Conservation (phyloP, 2,888 invertebrate species). For the Plutella xylostella region DNA sequence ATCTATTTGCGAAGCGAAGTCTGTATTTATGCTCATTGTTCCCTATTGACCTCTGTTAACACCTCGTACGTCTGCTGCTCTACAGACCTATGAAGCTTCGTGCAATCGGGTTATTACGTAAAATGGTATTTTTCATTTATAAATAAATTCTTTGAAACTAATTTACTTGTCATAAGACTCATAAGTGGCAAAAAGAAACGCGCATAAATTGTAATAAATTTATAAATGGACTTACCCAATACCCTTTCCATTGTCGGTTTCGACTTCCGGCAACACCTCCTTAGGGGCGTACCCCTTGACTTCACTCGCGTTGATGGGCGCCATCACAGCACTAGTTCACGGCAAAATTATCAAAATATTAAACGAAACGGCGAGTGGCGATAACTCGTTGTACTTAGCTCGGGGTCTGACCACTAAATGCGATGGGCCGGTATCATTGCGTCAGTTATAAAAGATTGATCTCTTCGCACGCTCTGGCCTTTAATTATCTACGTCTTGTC, state of each 20-base stretch:
- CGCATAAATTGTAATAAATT: no score
- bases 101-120: neutral
- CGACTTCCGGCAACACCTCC: conserved; percentile 49
- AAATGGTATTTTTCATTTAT: neutral
- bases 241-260: conserved; percentile 29
- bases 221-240: conserved; percentile 10
- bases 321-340: conserved; percentile 46
- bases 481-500: no score
- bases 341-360: conserved; percentile 16
- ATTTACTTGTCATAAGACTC: no score
- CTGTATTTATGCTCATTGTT: neutral
- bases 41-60: conserved; percentile 3
- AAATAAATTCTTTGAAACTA: neutral
- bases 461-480: neutral
- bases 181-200: no score
- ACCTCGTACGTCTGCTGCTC: neutral
- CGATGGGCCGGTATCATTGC: conserved; percentile 27
- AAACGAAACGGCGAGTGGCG: conserved; percentile 20
- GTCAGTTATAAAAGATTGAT: conserved; percentile 37
- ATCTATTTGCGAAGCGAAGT: no score
- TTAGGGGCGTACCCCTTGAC: conserved; percentile 40
- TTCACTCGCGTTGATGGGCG: conserved; percentile 44
- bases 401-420: conserved; percentile 50
- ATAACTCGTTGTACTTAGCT: conserved; percentile 29
- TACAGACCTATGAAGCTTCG: neutral